Conservation (phyloP, 2,888 invertebrate species). For the Hemaris fuciformis region DNA sequence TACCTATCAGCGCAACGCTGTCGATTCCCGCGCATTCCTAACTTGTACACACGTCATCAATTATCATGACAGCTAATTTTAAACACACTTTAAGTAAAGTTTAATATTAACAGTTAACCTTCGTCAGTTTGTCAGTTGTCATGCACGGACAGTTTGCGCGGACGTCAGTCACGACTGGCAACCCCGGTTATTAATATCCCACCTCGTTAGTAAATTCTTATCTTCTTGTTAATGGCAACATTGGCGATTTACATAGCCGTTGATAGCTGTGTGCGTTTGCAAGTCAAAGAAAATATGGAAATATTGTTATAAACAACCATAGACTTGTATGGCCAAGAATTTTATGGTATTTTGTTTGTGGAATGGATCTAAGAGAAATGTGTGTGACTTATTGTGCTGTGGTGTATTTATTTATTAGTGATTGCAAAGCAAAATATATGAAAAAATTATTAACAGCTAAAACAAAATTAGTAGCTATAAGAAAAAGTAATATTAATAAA, state of each 20-base stretch:
- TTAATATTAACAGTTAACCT: slow-evolving; percentile 12
- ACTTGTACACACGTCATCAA: background rate
- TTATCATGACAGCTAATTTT: slow-evolving; percentile 5
- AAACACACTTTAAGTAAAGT: slow-evolving; percentile 2
- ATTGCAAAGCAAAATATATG: too few relatives aligned
- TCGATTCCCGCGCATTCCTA: background rate
- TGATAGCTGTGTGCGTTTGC: slow-evolving; percentile 15
- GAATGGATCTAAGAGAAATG: background rate
- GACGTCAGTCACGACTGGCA: slow-evolving; percentile 50
- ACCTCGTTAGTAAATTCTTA: slow-evolving; percentile 56
- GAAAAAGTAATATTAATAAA: too few relatives aligned
- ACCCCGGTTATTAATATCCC: slow-evolving; percentile 46
- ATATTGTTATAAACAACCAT: slow-evolving; percentile 9
- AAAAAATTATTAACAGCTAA: too few relatives aligned
- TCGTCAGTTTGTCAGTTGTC: slow-evolving; percentile 28
- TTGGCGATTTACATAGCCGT: slow-evolving; percentile 34
- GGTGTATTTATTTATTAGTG: too few relatives aligned
- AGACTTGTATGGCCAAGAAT: background rate
- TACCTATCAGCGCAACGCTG: background rate
- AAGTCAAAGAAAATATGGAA: slow-evolving; percentile 13
- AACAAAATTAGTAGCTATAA: too few relatives aligned
- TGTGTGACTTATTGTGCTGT: background rate
- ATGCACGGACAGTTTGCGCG: slow-evolving; percentile 25
- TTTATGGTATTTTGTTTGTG: background rate
- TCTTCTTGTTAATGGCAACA: slow-evolving; percentile 50